These are phyloP conservation scores for Pampusana beccarii DNA, from an alignment of 2,113 vertebrate species.

Conservation along the genomic window DNA sequence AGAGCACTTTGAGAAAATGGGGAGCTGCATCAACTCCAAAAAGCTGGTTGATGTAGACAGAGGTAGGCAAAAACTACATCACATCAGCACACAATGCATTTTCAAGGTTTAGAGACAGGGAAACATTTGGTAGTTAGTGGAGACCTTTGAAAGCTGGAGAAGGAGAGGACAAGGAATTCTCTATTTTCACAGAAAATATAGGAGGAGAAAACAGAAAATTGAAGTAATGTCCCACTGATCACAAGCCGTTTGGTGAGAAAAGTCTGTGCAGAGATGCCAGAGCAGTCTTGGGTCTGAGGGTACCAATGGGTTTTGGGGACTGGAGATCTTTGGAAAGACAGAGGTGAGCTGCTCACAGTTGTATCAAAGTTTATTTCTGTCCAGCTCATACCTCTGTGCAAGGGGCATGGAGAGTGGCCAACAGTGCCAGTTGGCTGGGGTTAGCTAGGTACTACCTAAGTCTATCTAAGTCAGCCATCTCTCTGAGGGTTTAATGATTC, in stretches of 20 bases:
- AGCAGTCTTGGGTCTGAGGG: neutral
- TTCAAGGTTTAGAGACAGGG: neutral
- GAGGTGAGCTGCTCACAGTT: neutral
- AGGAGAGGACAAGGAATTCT: neutral
- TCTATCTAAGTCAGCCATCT: neutral
- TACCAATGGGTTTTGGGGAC: neutral
- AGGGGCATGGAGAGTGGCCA: neutral
- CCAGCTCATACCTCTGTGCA: neutral
- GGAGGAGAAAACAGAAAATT: neutral
- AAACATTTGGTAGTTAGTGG: neutral
- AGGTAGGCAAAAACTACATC: rapidly evolving
- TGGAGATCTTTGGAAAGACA: neutral
- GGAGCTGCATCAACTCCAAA: neutral
- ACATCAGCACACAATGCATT: too few relatives aligned
- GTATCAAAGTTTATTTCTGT: neutral
- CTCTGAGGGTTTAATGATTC: neutral
- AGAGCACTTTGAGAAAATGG: neutral
- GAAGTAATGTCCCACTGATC: neutral
- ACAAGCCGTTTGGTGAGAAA: neutral
- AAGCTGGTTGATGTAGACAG: neutral
- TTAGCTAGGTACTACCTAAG: neutral
- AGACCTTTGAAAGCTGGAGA: neutral
- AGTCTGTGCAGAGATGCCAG: neutral
- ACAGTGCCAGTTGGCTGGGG: neutral
- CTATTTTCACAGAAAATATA: neutral